Evolutionary conservation across 2,888 invertebrate genomes (phyloP).

Genomic region (Pristionchus arcanus): DNA sequence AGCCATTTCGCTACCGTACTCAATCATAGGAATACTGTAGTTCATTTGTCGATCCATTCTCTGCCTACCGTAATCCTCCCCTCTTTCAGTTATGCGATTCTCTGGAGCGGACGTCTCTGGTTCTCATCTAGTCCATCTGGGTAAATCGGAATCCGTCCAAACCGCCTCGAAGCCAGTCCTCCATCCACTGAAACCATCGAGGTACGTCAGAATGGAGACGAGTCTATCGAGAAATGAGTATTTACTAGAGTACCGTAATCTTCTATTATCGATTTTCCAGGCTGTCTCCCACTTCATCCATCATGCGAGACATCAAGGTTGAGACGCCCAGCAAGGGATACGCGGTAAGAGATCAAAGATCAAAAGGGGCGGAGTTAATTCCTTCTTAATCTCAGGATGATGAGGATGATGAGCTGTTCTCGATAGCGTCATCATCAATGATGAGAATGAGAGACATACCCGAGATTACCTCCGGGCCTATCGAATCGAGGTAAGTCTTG

Average conservation of each 20-base stretch:
- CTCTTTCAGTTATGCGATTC: constrained; percentile 47
- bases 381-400: neutral
- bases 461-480: constrained; percentile 51
- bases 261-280: constrained; percentile 25
- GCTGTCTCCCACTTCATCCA: constrained; percentile 9
- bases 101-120: constrained; percentile 17
- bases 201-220: constrained; percentile 4
- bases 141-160: neutral
- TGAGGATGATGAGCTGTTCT: constrained; percentile 41
- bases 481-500: constrained; percentile 50
- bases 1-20: neutral
- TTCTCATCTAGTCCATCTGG: neutral
- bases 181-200: neutral
- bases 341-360: constrained; percentile 29
- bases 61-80: constrained; percentile 10
- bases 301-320: constrained; percentile 17
- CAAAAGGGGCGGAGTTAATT: neutral
- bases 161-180: neutral
- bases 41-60: neutral
- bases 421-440: constrained; percentile 40
- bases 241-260: neutral
- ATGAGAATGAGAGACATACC: constrained; percentile 48
- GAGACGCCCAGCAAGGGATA: constrained; percentile 55
- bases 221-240: neutral
- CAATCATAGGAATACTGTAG: neutral